Percentiles rank a stretch among this genome's conserved stretches.
Evolutionary conservation across 2,113 vertebrate genomes (phyloP).

Genomic region (Stigmatopora nigra): DNA sequence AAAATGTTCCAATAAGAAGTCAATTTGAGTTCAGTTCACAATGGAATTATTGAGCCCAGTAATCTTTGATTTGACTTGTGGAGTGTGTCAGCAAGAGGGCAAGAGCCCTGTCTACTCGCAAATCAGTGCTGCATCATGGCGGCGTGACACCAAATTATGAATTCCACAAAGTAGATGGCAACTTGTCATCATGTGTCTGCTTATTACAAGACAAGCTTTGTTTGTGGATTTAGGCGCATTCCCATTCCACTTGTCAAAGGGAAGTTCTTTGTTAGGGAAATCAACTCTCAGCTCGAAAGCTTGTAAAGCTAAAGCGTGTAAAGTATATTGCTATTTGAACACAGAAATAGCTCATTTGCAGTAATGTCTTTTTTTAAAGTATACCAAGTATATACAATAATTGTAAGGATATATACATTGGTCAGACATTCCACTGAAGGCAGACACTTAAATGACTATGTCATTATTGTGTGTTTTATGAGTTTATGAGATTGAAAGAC

Average conservation of each 20-base stretch:
- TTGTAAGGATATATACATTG: background rate
- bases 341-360: background rate
- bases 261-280: background rate
- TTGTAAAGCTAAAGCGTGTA: no score
- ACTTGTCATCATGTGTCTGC: background rate
- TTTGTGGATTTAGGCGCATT: background rate
- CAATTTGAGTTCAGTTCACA: background rate
- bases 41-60: background rate
- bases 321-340: background rate
- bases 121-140: background rate
- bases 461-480: no score
- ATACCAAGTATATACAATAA: background rate
- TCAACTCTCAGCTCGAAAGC: background rate
- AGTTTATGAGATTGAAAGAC: no score
- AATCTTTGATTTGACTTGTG: constrained; percentile 2
- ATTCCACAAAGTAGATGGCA: background rate
- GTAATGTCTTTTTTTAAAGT: no score
- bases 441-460: no score
- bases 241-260: background rate
- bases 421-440: no score
- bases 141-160: background rate
- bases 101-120: background rate
- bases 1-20: no score
- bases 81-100: background rate
- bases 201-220: constrained; percentile 1